Base-by-base conservation (phyloP, 2,113 vertebrate genomes). In the Alexandromys fortis region DNA sequence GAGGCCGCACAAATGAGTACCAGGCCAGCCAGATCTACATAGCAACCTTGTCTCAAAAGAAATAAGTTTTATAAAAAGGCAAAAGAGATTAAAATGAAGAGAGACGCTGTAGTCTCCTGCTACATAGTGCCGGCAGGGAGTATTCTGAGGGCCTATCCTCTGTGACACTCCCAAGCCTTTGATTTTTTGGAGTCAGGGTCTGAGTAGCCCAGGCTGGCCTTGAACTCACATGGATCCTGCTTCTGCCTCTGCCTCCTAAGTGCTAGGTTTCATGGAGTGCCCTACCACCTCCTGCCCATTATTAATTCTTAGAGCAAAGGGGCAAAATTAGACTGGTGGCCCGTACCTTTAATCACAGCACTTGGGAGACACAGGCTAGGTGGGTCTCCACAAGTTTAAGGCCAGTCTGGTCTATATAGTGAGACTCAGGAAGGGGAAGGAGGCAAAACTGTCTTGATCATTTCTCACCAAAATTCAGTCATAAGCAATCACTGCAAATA, bases 401-500 rank as follows among this genome's bases (percentile, higher is more conserved):
- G 22, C n/a, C 26, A 83, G 79, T 16, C 22, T 83, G n/a, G 9
- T 63, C 22, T 28, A 83, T 45, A 78, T 4, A 61, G 79, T 42
- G 14, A 78, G 76, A 33, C 26, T 13, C 10, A 7, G 33, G 47
- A 52, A 12, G 77, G 42, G 14, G 7, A 7, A 4, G 7, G 16
- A 47, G 4, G 35, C 52, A 14, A 78, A 87, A 63, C 3, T 14
- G 22, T 47, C 35, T 67, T 4, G 21, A 91, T 49, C 67, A 12
- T 86, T 91, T 91, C 89, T 87, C 55, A 86, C 22, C 30, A 96
- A 47, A 93, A 90, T 45, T 78, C 1, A 12, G 63, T 49, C 63
- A 21, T 47, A 81, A 49, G 45, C 38, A 7, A 92, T 67, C 76
- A 75, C 67, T 1, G 8, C 70, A 86, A 89, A 89, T 22, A 82